These are phyloP conservation scores for Callospermophilus lateralis DNA, from an alignment of 2,113 vertebrate species.

Conservation along the genomic window DNA sequence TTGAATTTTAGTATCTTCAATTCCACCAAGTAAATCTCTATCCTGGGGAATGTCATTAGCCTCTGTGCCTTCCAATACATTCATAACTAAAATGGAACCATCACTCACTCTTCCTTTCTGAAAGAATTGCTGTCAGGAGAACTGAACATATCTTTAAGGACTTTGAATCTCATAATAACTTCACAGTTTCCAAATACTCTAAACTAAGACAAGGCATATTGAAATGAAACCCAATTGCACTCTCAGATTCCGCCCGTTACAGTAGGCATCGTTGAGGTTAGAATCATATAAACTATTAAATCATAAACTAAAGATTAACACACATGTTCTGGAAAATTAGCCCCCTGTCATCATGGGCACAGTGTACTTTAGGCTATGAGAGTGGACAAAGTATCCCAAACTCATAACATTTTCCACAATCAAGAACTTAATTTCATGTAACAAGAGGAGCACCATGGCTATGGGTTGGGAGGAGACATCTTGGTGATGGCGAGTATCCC, in stretches of 20 bases:
- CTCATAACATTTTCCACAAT: background rate
- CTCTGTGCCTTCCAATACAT: background rate
- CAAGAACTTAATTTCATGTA: background rate
- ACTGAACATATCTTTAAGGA: background rate
- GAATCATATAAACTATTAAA: background rate
- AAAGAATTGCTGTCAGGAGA: background rate
- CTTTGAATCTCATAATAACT: background rate
- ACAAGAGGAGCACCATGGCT: background rate
- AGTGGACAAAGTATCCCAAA: background rate
- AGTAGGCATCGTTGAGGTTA: background rate
- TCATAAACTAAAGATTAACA: conserved; percentile 12
- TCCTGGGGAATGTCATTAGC: background rate
- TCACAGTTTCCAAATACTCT: background rate
- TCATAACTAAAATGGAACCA: background rate
- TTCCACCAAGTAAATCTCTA: background rate
- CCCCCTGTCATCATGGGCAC: background rate
- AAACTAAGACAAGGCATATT: background rate
- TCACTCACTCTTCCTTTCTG: background rate
- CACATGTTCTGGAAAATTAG: background rate
- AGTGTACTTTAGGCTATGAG: background rate
- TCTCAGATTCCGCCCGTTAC: background rate
- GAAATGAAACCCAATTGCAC: background rate
- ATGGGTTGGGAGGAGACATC: background rate
- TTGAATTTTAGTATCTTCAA: background rate
- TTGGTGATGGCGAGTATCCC: background rate